Percentiles rank a stretch among this genome's conserved stretches.
phyloP scores from a whole-genome alignment of 2,113 vertebrate genomes.

The Zosterops pallidus region DNA sequence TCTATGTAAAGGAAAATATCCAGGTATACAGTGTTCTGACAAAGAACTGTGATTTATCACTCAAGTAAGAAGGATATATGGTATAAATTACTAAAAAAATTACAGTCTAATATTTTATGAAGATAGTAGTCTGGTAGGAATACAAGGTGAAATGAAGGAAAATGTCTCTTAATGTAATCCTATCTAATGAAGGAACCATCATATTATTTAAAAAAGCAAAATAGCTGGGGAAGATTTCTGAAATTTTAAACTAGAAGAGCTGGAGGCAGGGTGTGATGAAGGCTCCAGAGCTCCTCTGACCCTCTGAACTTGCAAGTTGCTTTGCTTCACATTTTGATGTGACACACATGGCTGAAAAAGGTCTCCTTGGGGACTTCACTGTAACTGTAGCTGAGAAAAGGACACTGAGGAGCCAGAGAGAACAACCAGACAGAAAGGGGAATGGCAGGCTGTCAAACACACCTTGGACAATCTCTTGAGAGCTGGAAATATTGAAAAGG shows the following conservation, averaged over 20 bases:
- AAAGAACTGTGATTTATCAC: background rate
- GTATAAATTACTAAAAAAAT: background rate
- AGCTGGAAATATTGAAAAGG: background rate
- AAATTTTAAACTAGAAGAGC: background rate
- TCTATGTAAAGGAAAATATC: background rate
- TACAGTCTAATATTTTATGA: background rate
- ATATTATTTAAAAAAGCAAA: background rate
- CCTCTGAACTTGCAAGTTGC: background rate
- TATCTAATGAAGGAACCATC: background rate
- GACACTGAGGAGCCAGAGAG: background rate
- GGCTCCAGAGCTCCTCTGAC: background rate
- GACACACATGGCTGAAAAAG: background rate
- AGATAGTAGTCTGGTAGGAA: background rate
- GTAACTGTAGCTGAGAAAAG: background rate
- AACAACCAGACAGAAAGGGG: accelerated
- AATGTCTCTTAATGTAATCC: background rate
- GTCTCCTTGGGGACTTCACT: background rate
- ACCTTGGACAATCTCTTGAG: background rate
- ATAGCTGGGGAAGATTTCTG: background rate
- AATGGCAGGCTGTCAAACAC: background rate
- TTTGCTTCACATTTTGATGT: background rate
- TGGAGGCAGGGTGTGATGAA: background rate
- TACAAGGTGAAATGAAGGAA: background rate
- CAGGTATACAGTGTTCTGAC: background rate
- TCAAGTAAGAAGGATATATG: background rate